phyloP scores from a whole-genome alignment of 2,888 invertebrate genomes.

The Drosophila kanekoi region DNA sequence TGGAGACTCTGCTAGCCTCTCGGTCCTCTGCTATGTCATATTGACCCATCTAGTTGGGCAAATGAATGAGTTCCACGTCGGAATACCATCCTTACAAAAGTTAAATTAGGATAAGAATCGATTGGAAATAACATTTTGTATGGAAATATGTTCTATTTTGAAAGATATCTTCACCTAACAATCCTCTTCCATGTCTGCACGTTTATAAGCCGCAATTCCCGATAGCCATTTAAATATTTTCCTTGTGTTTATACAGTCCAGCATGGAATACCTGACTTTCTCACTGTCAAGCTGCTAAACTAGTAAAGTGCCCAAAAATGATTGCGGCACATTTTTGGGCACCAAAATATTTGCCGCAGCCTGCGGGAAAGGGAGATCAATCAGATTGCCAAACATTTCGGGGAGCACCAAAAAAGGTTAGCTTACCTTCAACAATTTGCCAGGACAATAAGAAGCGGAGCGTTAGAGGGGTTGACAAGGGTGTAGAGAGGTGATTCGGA shows the following conservation, averaged over 20 bases:
- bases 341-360: constrained; percentile 28
- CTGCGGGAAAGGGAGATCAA: constrained; percentile 33
- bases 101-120: too few species aligned
- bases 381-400: constrained; percentile 25
- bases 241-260: background rate
- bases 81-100: too few species aligned
- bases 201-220: too few species aligned
- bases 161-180: too few species aligned
- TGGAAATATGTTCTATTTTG: too few species aligned
- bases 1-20: too few species aligned
- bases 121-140: too few species aligned
- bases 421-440: constrained; percentile 41
- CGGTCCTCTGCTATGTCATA: too few species aligned
- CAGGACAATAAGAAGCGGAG: constrained; percentile 25
- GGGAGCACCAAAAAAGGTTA: constrained; percentile 38
- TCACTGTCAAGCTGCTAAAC: background rate
- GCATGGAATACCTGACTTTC: background rate
- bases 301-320: constrained; percentile 17
- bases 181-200: too few species aligned
- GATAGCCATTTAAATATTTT: too few species aligned
- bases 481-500: background rate
- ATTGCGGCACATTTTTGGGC: constrained; percentile 11
- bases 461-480: background rate
- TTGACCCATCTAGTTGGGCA: too few species aligned
- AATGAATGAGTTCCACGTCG: too few species aligned